A percentile compares a stretch with the other conserved stretches of the same genome.
phyloP scores from a whole-genome alignment of 2,888 invertebrate species.

The Heteromyza rotundicornis region DNA sequence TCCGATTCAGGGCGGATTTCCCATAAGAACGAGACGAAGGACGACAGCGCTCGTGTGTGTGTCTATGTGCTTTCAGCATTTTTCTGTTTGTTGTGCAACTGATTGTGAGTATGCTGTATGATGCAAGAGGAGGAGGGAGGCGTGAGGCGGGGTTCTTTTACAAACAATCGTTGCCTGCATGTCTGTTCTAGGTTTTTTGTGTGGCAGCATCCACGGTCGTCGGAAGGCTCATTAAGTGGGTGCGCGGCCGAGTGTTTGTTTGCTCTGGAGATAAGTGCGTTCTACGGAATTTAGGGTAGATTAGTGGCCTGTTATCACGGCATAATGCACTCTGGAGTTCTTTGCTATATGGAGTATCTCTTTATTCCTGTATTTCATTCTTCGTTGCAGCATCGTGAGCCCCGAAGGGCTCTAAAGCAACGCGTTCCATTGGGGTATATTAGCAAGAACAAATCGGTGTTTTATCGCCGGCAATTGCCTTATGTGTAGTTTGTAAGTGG shows the following conservation, averaged over 20 bases:
- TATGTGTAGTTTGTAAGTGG: conserved; percentile 11
- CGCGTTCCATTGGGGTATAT: conserved; percentile 3
- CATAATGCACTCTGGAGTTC: conserved; percentile 34
- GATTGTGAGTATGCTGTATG: neutral
- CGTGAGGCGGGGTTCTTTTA: conserved; percentile 4
- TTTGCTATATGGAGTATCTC: neutral
- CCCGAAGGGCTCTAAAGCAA: neutral
- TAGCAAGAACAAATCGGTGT: conserved; percentile 10
- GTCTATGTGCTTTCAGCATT: neutral
- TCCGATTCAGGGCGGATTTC: conserved; percentile 6
- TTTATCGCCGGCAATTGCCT: conserved; percentile 15
- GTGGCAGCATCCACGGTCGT: conserved; percentile 1
- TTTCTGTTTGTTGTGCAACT: conserved; percentile 5
- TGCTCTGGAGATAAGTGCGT: conserved; percentile 40
- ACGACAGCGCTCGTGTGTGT: too few relatives aligned
- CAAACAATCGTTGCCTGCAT: conserved; percentile 6
- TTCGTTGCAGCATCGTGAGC: neutral
- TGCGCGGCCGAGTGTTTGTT: conserved; percentile 31
- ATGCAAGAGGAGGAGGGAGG: too few relatives aligned
- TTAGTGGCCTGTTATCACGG: conserved; percentile 42
- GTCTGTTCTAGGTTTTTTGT: neutral
- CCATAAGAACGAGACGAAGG: too few relatives aligned
- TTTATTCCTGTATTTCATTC: neutral
- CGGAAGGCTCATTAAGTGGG: conserved; percentile 24
- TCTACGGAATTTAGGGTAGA: conserved; percentile 34